Evolutionary conservation across 2,888 invertebrate genomes (phyloP).

Genomic region (Blera fallax): DNA sequence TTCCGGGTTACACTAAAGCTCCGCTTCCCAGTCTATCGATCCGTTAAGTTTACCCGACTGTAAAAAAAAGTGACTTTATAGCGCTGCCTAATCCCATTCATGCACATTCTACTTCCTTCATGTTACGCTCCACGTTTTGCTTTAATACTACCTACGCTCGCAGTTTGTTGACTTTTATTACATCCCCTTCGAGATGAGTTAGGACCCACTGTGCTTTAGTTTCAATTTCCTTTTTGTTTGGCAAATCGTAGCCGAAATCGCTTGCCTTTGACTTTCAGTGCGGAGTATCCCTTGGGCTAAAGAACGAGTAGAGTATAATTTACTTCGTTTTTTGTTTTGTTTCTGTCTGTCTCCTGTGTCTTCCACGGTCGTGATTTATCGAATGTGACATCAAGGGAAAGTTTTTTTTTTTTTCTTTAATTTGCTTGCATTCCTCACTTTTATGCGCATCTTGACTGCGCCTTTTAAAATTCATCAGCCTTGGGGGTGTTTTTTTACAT

Average conservation of each 20-base stretch:
- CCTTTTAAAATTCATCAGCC: slow-evolving; percentile 44
- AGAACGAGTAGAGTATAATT: slow-evolving; percentile 20
- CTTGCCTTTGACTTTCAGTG: slow-evolving; percentile 20
- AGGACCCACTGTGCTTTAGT: slow-evolving; percentile 12
- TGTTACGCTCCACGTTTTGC: too few species aligned
- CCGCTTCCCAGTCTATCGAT: too few species aligned
- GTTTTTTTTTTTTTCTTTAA: neutral
- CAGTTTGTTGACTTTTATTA: neutral
- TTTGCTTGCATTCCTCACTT: neutral
- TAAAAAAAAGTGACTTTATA: too few species aligned
- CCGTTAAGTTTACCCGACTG: too few species aligned
- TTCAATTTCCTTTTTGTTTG: neutral
- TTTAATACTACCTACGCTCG: neutral
- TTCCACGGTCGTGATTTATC: slow-evolving; percentile 35
- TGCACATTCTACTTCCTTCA: too few species aligned
- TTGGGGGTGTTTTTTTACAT: neutral
- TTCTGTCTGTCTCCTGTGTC: slow-evolving; percentile 13
- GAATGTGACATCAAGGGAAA: slow-evolving; percentile 25
- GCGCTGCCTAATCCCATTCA: too few species aligned
- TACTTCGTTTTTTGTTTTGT: slow-evolving; percentile 7
- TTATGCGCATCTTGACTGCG: slow-evolving; percentile 44
- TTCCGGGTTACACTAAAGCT: too few species aligned
- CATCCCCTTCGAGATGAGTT: neutral
- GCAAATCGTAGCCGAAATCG: slow-evolving; percentile 13
- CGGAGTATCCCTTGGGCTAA: slow-evolving; percentile 7